These are phyloP conservation scores for Pyralis farinalis DNA, from an alignment of 2,888 invertebrate species.

Conservation along the genomic window DNA sequence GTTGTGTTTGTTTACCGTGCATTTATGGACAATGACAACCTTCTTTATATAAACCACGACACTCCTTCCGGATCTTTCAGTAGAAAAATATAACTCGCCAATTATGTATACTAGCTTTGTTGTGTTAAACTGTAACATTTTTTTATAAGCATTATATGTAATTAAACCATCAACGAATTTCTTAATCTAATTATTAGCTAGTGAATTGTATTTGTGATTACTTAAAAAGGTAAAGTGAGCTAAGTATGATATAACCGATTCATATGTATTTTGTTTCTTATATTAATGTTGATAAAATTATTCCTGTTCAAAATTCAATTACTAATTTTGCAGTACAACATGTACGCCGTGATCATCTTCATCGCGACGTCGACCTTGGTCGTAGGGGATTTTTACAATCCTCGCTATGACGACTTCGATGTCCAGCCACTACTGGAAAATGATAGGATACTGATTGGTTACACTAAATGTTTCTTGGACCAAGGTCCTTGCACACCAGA, in stretches of 20 bases:
- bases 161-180: too few relatives aligned
- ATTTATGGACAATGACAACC: constrained; percentile 45
- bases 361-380: constrained; percentile 25
- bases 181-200: too few relatives aligned
- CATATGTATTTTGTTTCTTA: too few relatives aligned
- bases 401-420: constrained; percentile 86
- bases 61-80: constrained; percentile 21
- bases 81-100: constrained; percentile 5
- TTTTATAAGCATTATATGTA: too few relatives aligned
- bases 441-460: constrained; percentile 84
- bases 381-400: constrained; percentile 78
- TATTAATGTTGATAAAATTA: too few relatives aligned
- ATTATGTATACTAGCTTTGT: too few relatives aligned
- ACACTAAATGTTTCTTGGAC: constrained; percentile 85
- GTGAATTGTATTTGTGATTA: too few relatives aligned
- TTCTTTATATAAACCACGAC: constrained; percentile 40
- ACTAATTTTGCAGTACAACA: constrained; percentile 22
- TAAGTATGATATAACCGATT: too few relatives aligned
- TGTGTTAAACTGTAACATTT: too few relatives aligned
- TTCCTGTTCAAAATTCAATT: background rate
- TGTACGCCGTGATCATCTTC: constrained; percentile 15
- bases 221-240: too few relatives aligned
- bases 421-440: constrained; percentile 84
- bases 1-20: constrained; percentile 30
- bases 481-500: constrained; percentile 86